A percentile compares a stretch with the other conserved stretches of the same genome.
Conservation (phyloP, 2,888 invertebrate genomes). For the Ceramica pisi region DNA sequence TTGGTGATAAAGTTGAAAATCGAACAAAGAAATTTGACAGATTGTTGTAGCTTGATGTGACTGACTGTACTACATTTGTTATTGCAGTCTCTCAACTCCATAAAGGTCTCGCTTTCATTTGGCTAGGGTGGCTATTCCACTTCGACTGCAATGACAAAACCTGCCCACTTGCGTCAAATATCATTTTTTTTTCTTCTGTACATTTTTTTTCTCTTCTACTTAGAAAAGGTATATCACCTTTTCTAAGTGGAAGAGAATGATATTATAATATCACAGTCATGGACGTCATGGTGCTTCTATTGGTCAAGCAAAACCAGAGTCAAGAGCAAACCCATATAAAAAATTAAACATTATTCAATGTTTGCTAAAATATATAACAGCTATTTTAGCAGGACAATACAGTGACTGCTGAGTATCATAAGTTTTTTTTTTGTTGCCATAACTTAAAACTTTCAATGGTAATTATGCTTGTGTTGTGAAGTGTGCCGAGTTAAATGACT, state of each 20-base stretch:
- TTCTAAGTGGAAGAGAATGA: background rate
- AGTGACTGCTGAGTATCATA: background rate
- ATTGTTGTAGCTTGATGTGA: no score
- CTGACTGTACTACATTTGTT: no score
- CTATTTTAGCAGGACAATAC: background rate
- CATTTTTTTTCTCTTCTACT: no score
- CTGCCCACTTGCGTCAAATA: background rate
- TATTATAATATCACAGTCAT: background rate
- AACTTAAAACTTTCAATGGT: background rate
- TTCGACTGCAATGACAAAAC: background rate
- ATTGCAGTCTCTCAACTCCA: background rate
- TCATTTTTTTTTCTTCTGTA: background rate
- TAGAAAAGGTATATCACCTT: no score
- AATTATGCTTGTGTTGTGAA: background rate
- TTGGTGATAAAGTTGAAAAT: no score
- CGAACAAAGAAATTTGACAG: no score
- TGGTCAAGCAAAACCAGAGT: no score
- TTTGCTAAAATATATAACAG: background rate
- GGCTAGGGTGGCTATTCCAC: no score
- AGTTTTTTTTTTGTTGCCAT: background rate
- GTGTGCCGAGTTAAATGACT: background rate
- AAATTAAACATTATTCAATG: background rate
- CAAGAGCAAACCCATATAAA: no score
- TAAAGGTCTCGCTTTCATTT: background rate
- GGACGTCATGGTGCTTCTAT: conserved; percentile 7